These are phyloP conservation scores for Sterrhoptilus dennistouni DNA, from an alignment of 2,113 vertebrate species.

Conservation along the genomic window DNA sequence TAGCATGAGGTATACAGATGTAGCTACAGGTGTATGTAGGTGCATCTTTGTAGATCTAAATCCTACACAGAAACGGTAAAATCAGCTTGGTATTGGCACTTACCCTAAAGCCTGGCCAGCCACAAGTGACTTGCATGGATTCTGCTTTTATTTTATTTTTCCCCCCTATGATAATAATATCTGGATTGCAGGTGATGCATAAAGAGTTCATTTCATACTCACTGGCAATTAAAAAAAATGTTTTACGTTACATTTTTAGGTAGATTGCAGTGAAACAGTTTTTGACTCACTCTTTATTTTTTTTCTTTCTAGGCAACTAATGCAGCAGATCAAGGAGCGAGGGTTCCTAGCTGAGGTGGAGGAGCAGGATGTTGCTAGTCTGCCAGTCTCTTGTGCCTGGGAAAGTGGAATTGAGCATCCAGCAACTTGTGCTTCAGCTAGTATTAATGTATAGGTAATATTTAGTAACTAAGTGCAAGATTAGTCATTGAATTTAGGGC, in stretches of 20 bases:
- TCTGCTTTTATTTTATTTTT: not conserved
- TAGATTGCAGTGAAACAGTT: not conserved
- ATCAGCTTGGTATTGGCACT: not conserved
- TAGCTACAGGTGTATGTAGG: not conserved
- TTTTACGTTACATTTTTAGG: not conserved
- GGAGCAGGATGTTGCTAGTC: conserved; percentile 71
- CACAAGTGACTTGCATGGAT: not conserved
- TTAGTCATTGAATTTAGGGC: conserved; percentile 63
- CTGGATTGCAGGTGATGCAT: not conserved
- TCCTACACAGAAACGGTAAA: not conserved
- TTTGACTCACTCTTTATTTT: not conserved
- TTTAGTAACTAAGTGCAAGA: conserved; percentile 53
- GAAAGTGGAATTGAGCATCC: conserved; percentile 86
- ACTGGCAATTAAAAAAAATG: not conserved
- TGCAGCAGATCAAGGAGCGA: conserved; percentile 83
- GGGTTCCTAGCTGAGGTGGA: conserved; percentile 75
- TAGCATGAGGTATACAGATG: not conserved
- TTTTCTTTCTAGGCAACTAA: conserved; percentile 79
- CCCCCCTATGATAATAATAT: accelerated
- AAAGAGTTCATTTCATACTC: not conserved
- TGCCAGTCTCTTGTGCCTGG: conserved; percentile 84
- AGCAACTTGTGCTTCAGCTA: conserved; percentile 79
- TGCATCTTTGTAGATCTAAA: not conserved
- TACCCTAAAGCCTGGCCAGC: not conserved
- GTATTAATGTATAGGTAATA: conserved; percentile 79